Evolutionary conservation across 2,113 vertebrate genomes (phyloP).

Genomic region (Poecile atricapillus): DNA sequence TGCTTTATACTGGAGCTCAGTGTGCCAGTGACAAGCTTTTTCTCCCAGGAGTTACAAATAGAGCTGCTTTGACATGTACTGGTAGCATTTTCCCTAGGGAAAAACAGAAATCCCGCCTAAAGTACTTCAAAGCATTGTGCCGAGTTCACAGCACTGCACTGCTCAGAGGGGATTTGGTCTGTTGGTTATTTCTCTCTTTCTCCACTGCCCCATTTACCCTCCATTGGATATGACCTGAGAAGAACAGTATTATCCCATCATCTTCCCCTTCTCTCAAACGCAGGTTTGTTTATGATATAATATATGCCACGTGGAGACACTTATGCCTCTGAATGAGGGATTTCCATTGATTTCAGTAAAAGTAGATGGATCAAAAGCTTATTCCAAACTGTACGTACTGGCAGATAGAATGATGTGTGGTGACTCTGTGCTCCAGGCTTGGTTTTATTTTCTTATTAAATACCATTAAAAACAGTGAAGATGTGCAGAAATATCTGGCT

Average conservation of each 20-base stretch:
- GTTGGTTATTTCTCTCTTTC: neutral
- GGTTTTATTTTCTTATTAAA: neutral
- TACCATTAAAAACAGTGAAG: neutral
- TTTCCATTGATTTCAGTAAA: neutral
- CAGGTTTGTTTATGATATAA: neutral
- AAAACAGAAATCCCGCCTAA: neutral
- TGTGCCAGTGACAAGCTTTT: neutral
- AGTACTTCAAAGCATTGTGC: neutral
- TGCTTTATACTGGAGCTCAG: neutral
- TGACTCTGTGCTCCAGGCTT: neutral
- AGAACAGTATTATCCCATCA: neutral
- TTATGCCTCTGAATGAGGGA: neutral
- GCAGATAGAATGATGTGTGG: neutral
- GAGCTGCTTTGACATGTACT: neutral
- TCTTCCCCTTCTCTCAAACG: neutral
- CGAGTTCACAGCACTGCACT: accelerated
- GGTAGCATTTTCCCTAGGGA: neutral
- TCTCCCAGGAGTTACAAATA: neutral
- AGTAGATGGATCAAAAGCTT: neutral
- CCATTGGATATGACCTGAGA: neutral
- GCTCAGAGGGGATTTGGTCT: accelerated
- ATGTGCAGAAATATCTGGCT: neutral
- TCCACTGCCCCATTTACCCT: neutral
- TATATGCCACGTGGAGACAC: neutral
- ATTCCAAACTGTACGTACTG: neutral